A percentile compares a stretch with the other conserved stretches of the same genome.
Evolutionary conservation across 1,140 invertebrate species (phyloP).

Genomic region (Drosophila ohnishii): DNA sequence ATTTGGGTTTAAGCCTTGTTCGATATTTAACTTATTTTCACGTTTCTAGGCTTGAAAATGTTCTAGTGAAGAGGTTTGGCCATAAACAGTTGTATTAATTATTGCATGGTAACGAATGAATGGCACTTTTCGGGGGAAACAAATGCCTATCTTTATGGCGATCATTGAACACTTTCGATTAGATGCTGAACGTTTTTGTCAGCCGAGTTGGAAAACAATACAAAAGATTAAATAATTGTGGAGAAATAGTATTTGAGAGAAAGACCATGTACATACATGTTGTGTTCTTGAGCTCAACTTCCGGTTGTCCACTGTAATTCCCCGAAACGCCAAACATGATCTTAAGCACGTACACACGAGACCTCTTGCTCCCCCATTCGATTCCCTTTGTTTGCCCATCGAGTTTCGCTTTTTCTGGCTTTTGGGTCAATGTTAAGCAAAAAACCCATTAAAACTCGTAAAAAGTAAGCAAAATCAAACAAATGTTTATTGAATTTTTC

Average conservation of each 20-base stretch:
- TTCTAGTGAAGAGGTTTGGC: neutral
- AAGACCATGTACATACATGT: neutral
- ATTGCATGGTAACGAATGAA: slow-evolving; percentile 19
- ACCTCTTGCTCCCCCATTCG: slow-evolving; percentile 1
- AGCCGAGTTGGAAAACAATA: slow-evolving; percentile 8
- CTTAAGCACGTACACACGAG: slow-evolving; percentile 50
- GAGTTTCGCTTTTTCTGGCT: slow-evolving; percentile 9
- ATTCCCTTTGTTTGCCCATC: slow-evolving; percentile 18
- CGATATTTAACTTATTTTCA: neutral
- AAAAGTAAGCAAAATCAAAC: neutral
- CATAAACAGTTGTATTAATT: neutral
- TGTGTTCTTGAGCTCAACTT: slow-evolving; percentile 8
- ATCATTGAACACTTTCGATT: slow-evolving; percentile 11
- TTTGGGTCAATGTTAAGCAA: slow-evolving; percentile 44
- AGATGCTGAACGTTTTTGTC: slow-evolving; percentile 35
- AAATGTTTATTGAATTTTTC: slow-evolving; percentile 4
- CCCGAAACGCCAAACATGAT: slow-evolving; percentile 33
- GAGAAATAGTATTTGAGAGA: too few species aligned
- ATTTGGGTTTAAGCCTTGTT: neutral
- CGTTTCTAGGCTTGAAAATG: slow-evolving; percentile 6
- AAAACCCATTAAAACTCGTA: neutral
- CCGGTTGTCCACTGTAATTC: slow-evolving; percentile 21
- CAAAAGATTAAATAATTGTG: neutral
- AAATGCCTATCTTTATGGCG: slow-evolving; percentile 24
- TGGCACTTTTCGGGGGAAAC: neutral